Percentiles rank a stretch among this genome's conserved stretches.
phyloP scores from a whole-genome alignment of 2,113 vertebrate species.

The Origma solitaria region DNA sequence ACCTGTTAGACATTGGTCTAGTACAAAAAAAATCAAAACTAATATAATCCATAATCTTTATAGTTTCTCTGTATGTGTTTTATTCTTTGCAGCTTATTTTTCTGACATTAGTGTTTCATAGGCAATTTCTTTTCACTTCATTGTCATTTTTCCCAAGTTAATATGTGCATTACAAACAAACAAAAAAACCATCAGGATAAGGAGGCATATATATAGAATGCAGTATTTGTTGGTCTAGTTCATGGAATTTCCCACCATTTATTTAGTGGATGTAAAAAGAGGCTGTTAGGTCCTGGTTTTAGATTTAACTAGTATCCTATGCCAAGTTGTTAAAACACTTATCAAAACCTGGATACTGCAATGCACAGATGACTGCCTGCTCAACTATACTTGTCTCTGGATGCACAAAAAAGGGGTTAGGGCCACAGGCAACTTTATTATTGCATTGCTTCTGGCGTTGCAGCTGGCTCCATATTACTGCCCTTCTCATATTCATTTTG shows the following conservation, averaged over 20 bases:
- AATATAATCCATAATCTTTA: background rate
- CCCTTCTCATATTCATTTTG: background rate
- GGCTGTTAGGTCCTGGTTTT: background rate
- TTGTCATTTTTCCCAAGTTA: background rate
- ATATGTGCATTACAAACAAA: background rate
- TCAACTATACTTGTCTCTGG: background rate
- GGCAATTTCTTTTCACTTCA: background rate
- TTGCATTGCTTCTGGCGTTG: background rate
- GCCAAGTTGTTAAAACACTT: background rate
- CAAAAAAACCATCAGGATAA: background rate
- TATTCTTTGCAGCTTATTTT: background rate
- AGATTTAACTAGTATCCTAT: background rate
- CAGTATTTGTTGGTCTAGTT: background rate
- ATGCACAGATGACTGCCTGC: background rate
- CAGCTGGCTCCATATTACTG: background rate
- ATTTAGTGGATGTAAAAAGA: background rate
- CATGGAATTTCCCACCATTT: fast-evolving
- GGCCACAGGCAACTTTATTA: background rate
- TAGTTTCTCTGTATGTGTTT: background rate
- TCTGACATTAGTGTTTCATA: background rate
- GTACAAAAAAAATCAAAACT: background rate
- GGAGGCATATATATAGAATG: background rate
- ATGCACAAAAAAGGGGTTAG: background rate
- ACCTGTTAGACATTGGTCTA: background rate
- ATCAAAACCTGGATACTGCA: background rate